These are phyloP conservation scores for Phalacrocorax brasilianus DNA, from an alignment of 2,113 vertebrate species.

Conservation along the genomic window DNA sequence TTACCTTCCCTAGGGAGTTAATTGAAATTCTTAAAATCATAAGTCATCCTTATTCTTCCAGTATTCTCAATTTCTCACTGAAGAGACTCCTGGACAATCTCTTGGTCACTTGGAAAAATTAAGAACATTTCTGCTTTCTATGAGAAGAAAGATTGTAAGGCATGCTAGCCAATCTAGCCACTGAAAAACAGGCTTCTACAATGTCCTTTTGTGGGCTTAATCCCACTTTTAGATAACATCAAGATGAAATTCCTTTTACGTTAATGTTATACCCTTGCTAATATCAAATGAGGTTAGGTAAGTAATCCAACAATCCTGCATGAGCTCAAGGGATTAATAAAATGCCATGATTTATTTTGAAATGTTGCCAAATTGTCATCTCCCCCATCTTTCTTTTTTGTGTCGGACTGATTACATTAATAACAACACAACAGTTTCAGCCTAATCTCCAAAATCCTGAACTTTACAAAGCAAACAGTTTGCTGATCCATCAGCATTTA, in stretches of 20 bases:
- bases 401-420: neutral
- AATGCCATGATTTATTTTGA: constrained; percentile 7
- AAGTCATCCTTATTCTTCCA: neutral
- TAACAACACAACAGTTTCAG: neutral
- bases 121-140: neutral
- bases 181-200: neutral
- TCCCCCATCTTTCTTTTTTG: neutral
- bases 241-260: constrained; percentile 12
- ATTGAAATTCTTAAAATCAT: neutral
- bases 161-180: neutral
- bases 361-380: neutral
- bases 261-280: neutral
- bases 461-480: constrained; percentile 46
- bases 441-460: constrained; percentile 35
- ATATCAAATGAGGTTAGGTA: neutral
- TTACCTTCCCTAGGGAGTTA: neutral
- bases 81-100: neutral
- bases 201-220: neutral
- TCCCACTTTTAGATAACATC: constrained; percentile 1
- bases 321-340: constrained; percentile 12
- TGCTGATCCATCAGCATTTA: constrained; percentile 44
- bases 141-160: neutral
- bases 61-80: neutral
- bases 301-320: neutral
- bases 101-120: neutral